phyloP scores from a whole-genome alignment of 2,888 invertebrate genomes.

The Apocheima hispidaria region DNA sequence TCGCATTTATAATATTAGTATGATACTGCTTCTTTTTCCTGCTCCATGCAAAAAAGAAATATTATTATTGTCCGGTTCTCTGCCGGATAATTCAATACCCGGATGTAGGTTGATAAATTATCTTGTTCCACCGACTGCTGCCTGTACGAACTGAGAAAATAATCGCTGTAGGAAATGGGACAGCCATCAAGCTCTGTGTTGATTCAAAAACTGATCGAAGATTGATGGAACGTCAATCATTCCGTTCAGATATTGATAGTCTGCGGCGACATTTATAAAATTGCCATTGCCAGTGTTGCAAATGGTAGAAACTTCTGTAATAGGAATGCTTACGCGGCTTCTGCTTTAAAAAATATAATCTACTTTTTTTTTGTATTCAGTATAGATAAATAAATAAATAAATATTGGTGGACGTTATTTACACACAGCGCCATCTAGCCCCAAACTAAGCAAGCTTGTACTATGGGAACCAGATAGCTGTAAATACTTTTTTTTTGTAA shows the following conservation, averaged over 20 bases:
- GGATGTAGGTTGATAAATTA: constrained; percentile 36
- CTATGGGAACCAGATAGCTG: too few relatives aligned
- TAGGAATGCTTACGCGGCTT: too few relatives aligned
- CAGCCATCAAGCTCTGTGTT: neutral
- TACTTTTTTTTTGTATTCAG: too few relatives aligned
- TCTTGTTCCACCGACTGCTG: constrained; percentile 15
- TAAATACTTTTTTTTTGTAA: too few relatives aligned
- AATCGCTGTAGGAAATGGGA: neutral
- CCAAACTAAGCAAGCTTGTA: too few relatives aligned
- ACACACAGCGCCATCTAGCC: too few relatives aligned
- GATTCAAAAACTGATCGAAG: neutral
- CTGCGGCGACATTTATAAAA: neutral
- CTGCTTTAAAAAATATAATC: too few relatives aligned
- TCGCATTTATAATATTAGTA: too few relatives aligned
- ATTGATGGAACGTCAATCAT: neutral
- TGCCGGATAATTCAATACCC: constrained; percentile 27
- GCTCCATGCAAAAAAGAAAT: constrained; percentile 6
- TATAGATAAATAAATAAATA: too few relatives aligned
- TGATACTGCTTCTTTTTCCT: neutral
- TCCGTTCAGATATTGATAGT: neutral
- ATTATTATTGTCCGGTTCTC: constrained; percentile 21
- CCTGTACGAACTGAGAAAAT: neutral
- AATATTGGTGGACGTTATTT: too few relatives aligned
- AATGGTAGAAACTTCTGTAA: neutral
- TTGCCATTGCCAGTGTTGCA: neutral